Evolutionary conservation across 2,888 invertebrate species (phyloP).

Genomic region (Chymomyza fuscimana): DNA sequence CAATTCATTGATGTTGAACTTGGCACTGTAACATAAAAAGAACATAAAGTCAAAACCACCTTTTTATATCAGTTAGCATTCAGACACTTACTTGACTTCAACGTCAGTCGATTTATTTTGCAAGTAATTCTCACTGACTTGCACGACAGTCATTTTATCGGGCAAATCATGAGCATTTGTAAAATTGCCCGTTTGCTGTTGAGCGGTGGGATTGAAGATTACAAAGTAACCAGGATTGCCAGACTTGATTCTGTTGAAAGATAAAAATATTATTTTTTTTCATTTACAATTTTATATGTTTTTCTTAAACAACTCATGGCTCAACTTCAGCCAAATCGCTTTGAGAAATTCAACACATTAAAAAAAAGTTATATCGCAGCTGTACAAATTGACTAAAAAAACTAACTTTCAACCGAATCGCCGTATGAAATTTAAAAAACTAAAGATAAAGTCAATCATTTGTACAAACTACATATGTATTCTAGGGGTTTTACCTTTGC

Average conservation of each 20-base stretch:
- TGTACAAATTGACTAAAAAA: too few species aligned
- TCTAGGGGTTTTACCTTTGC: constrained; percentile 41
- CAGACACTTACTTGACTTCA: constrained; percentile 57
- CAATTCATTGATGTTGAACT: constrained; percentile 82
- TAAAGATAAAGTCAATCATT: too few species aligned
- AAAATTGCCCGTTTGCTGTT: constrained; percentile 82
- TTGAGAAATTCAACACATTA: background rate
- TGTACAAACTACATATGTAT: too few species aligned
- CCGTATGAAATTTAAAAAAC: too few species aligned
- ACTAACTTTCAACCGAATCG: too few species aligned
- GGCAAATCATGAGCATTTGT: constrained; percentile 81
- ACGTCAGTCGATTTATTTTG: constrained; percentile 62
- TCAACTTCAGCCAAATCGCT: background rate
- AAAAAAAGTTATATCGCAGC: too few species aligned
- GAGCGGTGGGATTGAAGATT: constrained; percentile 84
- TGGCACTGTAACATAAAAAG: constrained; percentile 80
- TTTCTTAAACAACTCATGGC: background rate
- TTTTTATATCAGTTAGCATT: background rate
- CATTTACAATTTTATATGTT: too few species aligned
- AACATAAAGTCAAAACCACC: background rate
- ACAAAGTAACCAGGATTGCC: constrained; percentile 89
- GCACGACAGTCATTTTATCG: constrained; percentile 83
- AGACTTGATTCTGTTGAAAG: constrained; percentile 83
- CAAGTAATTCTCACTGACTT: constrained; percentile 81
- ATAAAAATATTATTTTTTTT: constrained; percentile 15